A percentile compares a stretch with the other conserved stretches of the same genome.
phyloP scores from a whole-genome alignment of 2,888 invertebrate genomes.

The Coleophora flavipennella region DNA sequence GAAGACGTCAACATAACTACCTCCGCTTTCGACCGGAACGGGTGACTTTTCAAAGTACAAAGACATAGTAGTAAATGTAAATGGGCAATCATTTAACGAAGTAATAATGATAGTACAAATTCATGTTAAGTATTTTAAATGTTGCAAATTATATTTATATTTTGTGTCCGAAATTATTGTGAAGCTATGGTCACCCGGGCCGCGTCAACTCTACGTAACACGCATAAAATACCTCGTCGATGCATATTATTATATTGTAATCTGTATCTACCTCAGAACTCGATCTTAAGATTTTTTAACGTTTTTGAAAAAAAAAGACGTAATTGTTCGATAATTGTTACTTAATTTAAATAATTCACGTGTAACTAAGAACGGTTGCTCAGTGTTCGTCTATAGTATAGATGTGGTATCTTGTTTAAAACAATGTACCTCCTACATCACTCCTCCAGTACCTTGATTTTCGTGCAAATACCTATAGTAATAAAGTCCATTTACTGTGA shows the following conservation, averaged over 20 bases:
- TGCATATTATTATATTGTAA: conserved; percentile 64
- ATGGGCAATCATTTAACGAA: no score
- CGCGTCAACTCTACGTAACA: conserved; percentile 37
- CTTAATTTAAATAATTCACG: conserved; percentile 59
- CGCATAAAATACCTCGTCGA: conserved; percentile 62
- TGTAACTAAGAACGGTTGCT: conserved; percentile 63
- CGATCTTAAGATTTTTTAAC: conserved; percentile 70
- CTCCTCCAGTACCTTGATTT: conserved; percentile 38
- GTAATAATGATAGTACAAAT: no score
- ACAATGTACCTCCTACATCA: conserved; percentile 43
- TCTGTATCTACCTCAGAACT: conserved; percentile 60
- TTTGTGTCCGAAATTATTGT: conserved; percentile 11
- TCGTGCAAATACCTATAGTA: conserved; percentile 38
- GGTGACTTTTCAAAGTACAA: conserved; percentile 20
- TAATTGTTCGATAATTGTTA: conserved; percentile 62
- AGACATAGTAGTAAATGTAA: conserved; percentile 20
- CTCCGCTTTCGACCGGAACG: conserved; percentile 42
- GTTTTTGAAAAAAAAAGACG: conserved; percentile 41
- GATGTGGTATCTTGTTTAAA: conserved; percentile 49
- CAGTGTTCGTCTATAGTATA: conserved; percentile 46
- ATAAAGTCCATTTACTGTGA: conserved; percentile 59
- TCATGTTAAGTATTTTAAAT: no score
- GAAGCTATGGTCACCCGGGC: conserved; percentile 22
- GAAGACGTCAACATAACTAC: conserved; percentile 48
- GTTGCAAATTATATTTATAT: not conserved